Base-by-base conservation (phyloP, 2,888 invertebrate species). In the Synergus laeviventris region DNA sequence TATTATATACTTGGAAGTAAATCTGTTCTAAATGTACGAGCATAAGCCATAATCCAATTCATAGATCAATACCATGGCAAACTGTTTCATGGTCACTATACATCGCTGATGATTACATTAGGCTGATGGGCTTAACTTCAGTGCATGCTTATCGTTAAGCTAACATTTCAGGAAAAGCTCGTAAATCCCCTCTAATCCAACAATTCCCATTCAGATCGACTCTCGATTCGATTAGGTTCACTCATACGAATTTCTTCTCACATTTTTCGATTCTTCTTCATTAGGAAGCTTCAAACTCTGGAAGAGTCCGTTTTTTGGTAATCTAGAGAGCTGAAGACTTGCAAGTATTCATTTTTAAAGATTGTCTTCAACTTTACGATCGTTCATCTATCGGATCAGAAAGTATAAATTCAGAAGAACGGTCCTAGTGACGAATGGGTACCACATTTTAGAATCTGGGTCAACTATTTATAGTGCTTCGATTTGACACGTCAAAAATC, bases 391-490 rank as follows among this genome's bases (percentile, higher is more conserved):
- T 31, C 5, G 31, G 31, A 31, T 31, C 31, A 0, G 31, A 31
- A 31, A 5, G 2, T 49, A n/a, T n/a, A 49, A 49, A 70, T 49
- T 14, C n/a, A 49, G n/a, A 66, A 24, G 9, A 49, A n/a, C 16
- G 61, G 12, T n/a, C 11, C 36, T 1, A 11, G 45, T 31, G 31
- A n/a, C n/a, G 18, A 31, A 70, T n/a, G 49, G 7, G 5, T 59
- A 7, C 3, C 42, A 59, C 59, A 70, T 49, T 70, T 70, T 70
- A 31, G 75, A 74, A 79, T 75, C 66, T 75, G 70, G 79, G 79
- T 77, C 79, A 74, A 75, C 75, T 77, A 79, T 79, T 79, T 74
- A 74, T 79, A 79, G 75, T 54, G 70, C 64, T 74, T 75, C 76
- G 74, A 64, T 45, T 56, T 74, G 70, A 59, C 24, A 73, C 79